A percentile compares a stretch with the other conserved stretches of the same genome.
Conservation (phyloP, 2,797 vertebrate genomes). For the Pagetopsis macropterus region DNA sequence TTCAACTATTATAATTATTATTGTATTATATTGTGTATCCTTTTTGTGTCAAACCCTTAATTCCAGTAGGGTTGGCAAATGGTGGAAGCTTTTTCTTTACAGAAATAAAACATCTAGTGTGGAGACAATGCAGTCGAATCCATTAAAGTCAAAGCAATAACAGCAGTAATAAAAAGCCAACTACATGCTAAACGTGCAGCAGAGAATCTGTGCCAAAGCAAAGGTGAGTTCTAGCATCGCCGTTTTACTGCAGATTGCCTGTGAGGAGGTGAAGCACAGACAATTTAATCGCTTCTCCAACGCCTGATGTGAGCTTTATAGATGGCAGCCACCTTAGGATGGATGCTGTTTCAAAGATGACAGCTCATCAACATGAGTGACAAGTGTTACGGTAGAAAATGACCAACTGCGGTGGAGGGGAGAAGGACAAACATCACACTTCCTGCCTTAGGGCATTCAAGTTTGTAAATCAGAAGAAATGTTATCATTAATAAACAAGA, state of each 20-base stretch:
- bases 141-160: constrained; percentile 25
- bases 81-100: neutral
- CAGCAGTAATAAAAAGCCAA: constrained; percentile 10
- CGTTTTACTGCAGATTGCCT: constrained; percentile 10
- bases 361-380: constrained; percentile 65
- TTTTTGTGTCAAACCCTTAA: neutral
- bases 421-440: constrained; percentile 15
- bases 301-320: constrained; percentile 27
- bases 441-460: constrained; percentile 25
- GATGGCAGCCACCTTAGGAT: constrained; percentile 35
- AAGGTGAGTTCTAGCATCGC: constrained; percentile 14
- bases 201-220: constrained; percentile 20
- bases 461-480: neutral
- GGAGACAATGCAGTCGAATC: constrained; percentile 7
- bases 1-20: too few relatives aligned
- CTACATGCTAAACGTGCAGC: constrained; percentile 8
- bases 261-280: constrained; percentile 19
- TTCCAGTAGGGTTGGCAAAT: neutral
- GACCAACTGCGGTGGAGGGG: constrained; percentile 26
- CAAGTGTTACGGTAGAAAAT: constrained; percentile 38
- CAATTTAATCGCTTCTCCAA: constrained; percentile 21
- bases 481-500: too few relatives aligned
- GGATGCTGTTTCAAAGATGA: constrained; percentile 37
- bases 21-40: neutral
- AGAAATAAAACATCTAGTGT: neutral